Evolutionary conservation across 2,888 invertebrate genomes (phyloP), one percentile per base, ranked within the genome.

Genomic region (Pseudanteris insignis): DNA sequence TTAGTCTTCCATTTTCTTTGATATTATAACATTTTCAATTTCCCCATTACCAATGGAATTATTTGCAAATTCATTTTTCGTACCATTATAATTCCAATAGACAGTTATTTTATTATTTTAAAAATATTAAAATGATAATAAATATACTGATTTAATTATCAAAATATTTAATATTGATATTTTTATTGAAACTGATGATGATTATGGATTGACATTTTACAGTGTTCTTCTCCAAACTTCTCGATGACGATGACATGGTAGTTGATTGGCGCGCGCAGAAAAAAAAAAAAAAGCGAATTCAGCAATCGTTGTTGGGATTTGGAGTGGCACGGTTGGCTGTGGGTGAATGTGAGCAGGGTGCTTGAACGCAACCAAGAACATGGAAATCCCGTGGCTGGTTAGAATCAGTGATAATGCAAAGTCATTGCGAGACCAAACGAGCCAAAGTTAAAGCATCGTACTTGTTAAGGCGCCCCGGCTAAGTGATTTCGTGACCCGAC

Each of bases 301-400:
- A n/a, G n/a, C n/a, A n/a, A n/a, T n/a, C n/a, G n/a, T n/a, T n/a
- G n/a, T n/a, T n/a, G n/a, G n/a, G n/a, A n/a, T n/a, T n/a, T n/a
- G n/a, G n/a, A n/a, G n/a, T n/a, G n/a, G n/a, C n/a, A n/a, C n/a
- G n/a, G n/a, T n/a, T n/a, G n/a, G n/a, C n/a, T n/a, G n/a, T n/a
- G n/a, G n/a, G n/a, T n/a, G n/a, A 26, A 37, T 38, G 62, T 51
- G 34, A 48, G 41, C 47, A 13, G 18, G 18, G 21, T 40, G 51
- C 33, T 11, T 25, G 54, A 26, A 53, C 33, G 37, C 51, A 51
- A 50, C 53, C 58, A 67, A 67, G 71, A 73, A 78, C 79, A 78
- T 75, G 78, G 71, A 78, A 79, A 78, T 78, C 76, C 78, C 78
- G 79, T 78, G 78, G 79, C 76, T 72, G 69, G 66, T 68, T 71